Evolutionary conservation across 2,113 vertebrate genomes (phyloP).

Genomic region (Sinocyclocheilus grahami): DNA sequence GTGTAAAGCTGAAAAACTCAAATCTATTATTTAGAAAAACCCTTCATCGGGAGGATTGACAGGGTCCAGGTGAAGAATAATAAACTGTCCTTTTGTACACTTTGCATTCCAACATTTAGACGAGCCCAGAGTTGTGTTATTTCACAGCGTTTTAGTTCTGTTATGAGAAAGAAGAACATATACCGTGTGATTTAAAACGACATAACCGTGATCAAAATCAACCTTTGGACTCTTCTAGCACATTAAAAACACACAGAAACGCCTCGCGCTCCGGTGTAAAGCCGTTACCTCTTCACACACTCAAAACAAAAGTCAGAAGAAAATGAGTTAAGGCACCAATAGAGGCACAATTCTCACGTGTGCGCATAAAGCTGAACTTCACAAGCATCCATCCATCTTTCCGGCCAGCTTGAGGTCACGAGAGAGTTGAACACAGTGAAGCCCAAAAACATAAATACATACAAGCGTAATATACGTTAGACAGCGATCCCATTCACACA

Average conservation of each 20-base stretch:
- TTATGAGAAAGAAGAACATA: neutral
- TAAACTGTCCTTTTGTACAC: conserved; percentile 12
- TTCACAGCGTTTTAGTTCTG: conserved; percentile 24
- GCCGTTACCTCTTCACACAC: neutral
- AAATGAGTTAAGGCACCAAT: conserved; percentile 74
- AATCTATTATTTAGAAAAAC: neutral
- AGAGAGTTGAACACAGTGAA: conserved; percentile 21
- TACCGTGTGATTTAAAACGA: neutral
- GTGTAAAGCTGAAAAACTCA: conserved; percentile 4
- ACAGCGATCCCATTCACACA: neutral
- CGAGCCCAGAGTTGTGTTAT: conserved; percentile 23
- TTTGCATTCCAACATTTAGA: conserved; percentile 22
- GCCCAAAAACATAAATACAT: neutral
- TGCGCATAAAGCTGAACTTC: neutral
- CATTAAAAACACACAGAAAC: neutral
- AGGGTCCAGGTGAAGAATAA: neutral
- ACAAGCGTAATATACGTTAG: neutral
- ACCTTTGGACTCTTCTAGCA: neutral
- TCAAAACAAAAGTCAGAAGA: neutral
- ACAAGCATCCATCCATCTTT: neutral
- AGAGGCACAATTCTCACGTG: conserved; percentile 68
- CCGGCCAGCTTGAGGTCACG: neutral
- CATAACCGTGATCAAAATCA: neutral
- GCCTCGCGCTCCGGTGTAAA: neutral
- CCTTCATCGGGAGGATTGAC: neutral